Base-by-base conservation (phyloP, 2,113 vertebrate genomes). In the Osmerus mordax region DNA sequence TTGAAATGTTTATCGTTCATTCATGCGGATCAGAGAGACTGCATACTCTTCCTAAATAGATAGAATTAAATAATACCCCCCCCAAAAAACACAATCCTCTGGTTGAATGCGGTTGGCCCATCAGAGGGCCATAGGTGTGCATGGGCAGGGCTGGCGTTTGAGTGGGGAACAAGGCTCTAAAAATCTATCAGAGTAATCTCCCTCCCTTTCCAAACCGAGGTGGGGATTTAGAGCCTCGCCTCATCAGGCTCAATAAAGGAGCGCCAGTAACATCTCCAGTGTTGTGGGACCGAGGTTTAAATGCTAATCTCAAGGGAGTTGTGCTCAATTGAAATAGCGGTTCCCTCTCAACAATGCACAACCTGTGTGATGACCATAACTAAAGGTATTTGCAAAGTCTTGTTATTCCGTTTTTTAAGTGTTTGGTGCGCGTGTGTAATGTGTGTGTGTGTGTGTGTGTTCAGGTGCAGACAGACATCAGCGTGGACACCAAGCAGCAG, bases 401-500 rank as follows among this genome's bases (percentile, higher is more conserved):
- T 47, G 41, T 47, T 47, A 11, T 47, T 47, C 8, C 9, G 9
- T 2, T 12, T 47, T 69, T 16, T 23, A 6, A 55, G n/a, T 18
- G 55, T 56, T 16, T 55, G 54, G 60, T 60, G 21, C 21, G 21
- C 21, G 58, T 25, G 58, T 23, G 7, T n/a, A n/a, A n/a, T n/a
- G 1, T 80, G 81, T 66, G 23, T 21, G 23, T 69, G 70, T 65
- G 51, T 54, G 51, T 28, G 56, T 75, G 13, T 52, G 5, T 62
- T 21, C 88, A 99, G 96, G 94, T 96, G 71, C 93, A 96, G 73
- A 94, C 94, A 0, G 96, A 98, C 0, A 90, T 98, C 81, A 87
- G 95, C 6, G 89, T 96, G 82, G 95, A 98, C 82, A 95, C 93
- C 53, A 99, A 98, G 86, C 95, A 97, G 75, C 95, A 98, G 80